These are phyloP conservation scores for Craterocephalus amniculus DNA, from an alignment of 2,797 vertebrate species.

Conservation along the genomic window DNA sequence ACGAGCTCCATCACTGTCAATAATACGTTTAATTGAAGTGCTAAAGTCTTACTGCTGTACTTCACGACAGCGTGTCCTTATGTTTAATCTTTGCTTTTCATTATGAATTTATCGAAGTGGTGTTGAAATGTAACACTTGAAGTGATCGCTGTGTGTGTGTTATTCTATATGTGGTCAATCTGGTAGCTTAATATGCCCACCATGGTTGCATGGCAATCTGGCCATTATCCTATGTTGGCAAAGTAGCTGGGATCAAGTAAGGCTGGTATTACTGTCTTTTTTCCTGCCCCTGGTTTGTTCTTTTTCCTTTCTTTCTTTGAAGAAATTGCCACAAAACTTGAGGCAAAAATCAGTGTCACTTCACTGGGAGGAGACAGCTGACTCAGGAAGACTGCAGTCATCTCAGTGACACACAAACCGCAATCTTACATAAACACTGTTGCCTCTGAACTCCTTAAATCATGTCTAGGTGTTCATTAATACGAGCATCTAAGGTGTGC, in stretches of 20 bases:
- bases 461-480: constrained; percentile 25
- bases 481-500: neutral
- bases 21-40: neutral
- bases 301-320: constrained; percentile 1
- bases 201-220: neutral
- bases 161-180: neutral
- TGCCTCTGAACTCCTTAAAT: constrained; percentile 28
- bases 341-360: constrained; percentile 20
- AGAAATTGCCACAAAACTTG: constrained; percentile 3
- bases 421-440: constrained; percentile 33
- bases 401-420: constrained; percentile 22
- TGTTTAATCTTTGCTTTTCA: neutral
- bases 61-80: neutral
- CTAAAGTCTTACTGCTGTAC: neutral
- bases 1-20: neutral
- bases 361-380: constrained; percentile 53
- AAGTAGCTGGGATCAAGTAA: neutral
- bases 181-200: neutral
- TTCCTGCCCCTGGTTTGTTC: no score
- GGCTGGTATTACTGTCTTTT: constrained; percentile 6
- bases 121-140: neutral
- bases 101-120: constrained; percentile 8
- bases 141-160: neutral
- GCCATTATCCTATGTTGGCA: neutral
- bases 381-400: constrained; percentile 40